Base-by-base conservation (phyloP, 2,797 vertebrate genomes). In the Scleropages formosus region DNA sequence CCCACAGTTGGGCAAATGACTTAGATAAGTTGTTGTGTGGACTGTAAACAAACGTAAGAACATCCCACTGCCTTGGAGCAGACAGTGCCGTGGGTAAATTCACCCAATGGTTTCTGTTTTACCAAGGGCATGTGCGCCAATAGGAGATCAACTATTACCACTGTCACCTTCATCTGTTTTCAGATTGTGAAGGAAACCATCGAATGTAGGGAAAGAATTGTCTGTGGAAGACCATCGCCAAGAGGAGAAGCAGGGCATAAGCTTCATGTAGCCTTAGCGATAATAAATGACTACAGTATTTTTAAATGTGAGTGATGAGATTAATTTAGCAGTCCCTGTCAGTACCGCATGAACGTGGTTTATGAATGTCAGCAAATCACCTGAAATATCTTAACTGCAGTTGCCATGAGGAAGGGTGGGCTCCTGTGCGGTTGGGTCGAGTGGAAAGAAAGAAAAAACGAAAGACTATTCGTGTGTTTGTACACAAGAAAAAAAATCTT, bases 241-340 rank as follows among this genome's bases (percentile, higher is more conserved):
- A 11, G 72, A 63, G 1, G 49, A 27, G 20, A 62, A 1, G 22
- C 49, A 3, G 20, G 74, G 1, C 18, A 18, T 60, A 18, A 1
- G 58, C 22, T 16, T 4, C 31, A 49, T 11, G n/a, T 47, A 24
- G 56, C 72, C 44, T 31, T 66, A 72, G 11, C 15, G 56, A 31
- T 75, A 64, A 78, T 64, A 70, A 75, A 78, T 63, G 72, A 58
- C 26, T 44, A 11, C 46, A 22, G 58, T 26, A 58, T 69, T 71
- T 78, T 63, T 71, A 68, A 74, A 78, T 60, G 56, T 75, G 77
- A 75, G 58, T 75, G 60, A 75, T 78, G 66, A 70, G 66, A 53
- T 70, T 78, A 46, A 75, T 74, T 74, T 78, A 74, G 47, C 3
- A 16, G 59, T 9, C 58, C n/a, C 64, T 53, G 71, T 53, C 59